Percentiles rank a stretch among this genome's conserved stretches.
Evolutionary conservation across 2,113 vertebrate genomes (phyloP).

Genomic region (Haemorhous mexicanus): DNA sequence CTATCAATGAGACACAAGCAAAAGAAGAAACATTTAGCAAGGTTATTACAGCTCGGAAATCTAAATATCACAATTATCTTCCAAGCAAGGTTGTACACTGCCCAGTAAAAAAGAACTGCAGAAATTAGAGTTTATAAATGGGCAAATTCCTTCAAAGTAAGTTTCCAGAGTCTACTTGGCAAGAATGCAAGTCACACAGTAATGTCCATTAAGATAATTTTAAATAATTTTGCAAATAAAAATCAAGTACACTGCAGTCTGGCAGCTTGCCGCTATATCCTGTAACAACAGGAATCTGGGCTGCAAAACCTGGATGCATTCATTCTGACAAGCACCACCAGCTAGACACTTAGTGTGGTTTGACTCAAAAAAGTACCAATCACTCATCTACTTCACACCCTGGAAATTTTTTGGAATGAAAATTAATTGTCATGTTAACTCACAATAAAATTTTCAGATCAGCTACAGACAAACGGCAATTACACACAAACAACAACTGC

Average conservation of each 20-base stretch:
- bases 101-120: background rate
- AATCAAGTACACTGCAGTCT: background rate
- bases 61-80: background rate
- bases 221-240: background rate
- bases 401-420: background rate
- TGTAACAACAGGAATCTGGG: background rate
- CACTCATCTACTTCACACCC: background rate
- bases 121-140: background rate
- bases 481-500: rapidly evolving
- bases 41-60: background rate
- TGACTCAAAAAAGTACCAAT: background rate
- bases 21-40: constrained; percentile 1
- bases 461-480: rapidly evolving
- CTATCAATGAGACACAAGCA: background rate
- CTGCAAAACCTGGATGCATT: background rate
- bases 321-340: background rate
- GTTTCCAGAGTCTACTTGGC: background rate
- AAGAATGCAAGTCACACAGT: background rate
- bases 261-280: background rate
- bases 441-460: background rate
- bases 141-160: background rate
- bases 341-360: background rate
- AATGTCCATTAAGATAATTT: background rate
- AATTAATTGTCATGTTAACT: background rate
- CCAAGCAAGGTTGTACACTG: background rate